Percentiles rank a stretch among this genome's conserved stretches.
Conservation (phyloP, 2,888 invertebrate species). For the Eupithecia centaureata region DNA sequence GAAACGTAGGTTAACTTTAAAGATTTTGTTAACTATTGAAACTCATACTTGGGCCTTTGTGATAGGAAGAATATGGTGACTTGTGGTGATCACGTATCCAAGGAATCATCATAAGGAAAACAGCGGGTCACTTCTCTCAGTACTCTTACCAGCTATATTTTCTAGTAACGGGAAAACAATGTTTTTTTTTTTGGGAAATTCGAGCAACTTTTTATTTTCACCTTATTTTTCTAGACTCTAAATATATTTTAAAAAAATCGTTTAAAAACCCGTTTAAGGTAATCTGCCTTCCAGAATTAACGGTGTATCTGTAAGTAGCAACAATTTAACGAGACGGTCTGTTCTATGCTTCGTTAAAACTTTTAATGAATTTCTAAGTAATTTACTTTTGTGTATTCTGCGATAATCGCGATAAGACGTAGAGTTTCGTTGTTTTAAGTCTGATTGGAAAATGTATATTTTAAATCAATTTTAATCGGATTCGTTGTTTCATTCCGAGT, state of each 20-base stretch:
- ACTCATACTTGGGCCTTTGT: background rate
- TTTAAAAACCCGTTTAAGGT: background rate
- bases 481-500: background rate
- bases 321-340: slow-evolving; percentile 3
- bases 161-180: background rate
- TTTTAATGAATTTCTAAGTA: slow-evolving; percentile 44
- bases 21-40: too few relatives aligned
- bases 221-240: too few relatives aligned
- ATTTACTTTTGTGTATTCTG: slow-evolving; percentile 21
- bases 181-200: background rate
- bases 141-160: too few relatives aligned
- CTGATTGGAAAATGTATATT: slow-evolving; percentile 21
- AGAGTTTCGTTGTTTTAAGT: slow-evolving; percentile 20
- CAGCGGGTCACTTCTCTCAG: too few relatives aligned
- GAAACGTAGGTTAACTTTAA: background rate
- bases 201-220: too few relatives aligned
- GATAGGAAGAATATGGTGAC: background rate
- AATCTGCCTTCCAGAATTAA: background rate
- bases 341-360: slow-evolving; percentile 44
- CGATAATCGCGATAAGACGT: slow-evolving; percentile 32
- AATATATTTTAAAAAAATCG: too few relatives aligned
- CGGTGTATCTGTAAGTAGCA: slow-evolving; percentile 14
- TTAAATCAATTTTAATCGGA: slow-evolving; percentile 16
- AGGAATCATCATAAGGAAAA: too few relatives aligned
- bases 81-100: background rate